Evolutionary conservation across 2,888 invertebrate species (phyloP), one percentile per base, ranked within the genome.

Genomic region (Malthinus seriepunctatus): DNA sequence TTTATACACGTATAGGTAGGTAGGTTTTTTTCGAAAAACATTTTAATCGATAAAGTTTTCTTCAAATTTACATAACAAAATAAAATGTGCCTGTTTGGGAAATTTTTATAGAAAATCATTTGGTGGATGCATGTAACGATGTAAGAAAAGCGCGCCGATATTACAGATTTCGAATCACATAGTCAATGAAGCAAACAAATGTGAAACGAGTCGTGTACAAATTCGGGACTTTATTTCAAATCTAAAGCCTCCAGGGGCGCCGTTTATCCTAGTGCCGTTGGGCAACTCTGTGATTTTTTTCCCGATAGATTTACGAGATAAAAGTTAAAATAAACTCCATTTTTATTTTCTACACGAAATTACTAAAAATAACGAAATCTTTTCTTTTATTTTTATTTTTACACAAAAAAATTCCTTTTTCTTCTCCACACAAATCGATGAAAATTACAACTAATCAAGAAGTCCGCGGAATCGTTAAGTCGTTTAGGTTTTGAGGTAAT

Each of bases 121-220:
- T 58, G 49, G 14, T 58, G 32, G 49, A 59, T 59, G 51, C 54
- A 52, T 56, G 56, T 56, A 55, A 56, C 56, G 51, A 60, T 44
- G 52, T 60, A 56, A 59, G 49, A 56, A 58, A 60, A 56, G 51
- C 49, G 55, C 56, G 56, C 60, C 50, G 56, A 60, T 56, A 56
- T 56, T 56, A 60, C 56, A 60, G 55, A 60, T 60, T 60, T 60
- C 55, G 38, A 60, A 60, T 60, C 60, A 59, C 55, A 56, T 32
- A 56, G 32, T 46, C 56, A 56, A 56, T 56, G 52, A 39, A 60
- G 60, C 56, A 60, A 42, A 56, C 51, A 39, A 56, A 60, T 51
- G 60, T 56, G 60, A 60, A 60, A 60, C 60, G 60, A 60, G 60
- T 56, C 60, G 55, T 60, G 51, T 60, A 42, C 56, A 47, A 56